phyloP scores from a whole-genome alignment of 2,888 invertebrate species.

The Anarsia innoxiella region DNA sequence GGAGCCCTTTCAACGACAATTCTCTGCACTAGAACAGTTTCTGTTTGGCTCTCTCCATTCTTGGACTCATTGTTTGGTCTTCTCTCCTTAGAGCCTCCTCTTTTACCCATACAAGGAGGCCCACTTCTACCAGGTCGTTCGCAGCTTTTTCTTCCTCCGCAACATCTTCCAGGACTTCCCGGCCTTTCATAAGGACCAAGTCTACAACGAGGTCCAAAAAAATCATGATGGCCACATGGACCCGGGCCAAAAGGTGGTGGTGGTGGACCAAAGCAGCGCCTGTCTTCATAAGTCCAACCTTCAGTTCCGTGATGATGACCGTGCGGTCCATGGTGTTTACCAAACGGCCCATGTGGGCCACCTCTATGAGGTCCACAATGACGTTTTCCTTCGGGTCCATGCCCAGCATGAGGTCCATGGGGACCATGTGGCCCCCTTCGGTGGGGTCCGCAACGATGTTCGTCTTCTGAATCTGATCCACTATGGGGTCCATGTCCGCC shows the following conservation, averaged over 20 bases:
- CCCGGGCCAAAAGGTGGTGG: no score
- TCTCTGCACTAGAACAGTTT: conserved; percentile 22
- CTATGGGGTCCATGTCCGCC: not conserved
- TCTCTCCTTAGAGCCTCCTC: not conserved
- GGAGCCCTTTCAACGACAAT: conserved; percentile 25
- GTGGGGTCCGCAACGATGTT: no score
- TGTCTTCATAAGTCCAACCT: not conserved
- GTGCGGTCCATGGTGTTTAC: conserved; percentile 9
- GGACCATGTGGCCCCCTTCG: not conserved
- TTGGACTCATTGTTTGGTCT: not conserved
- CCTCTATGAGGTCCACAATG: not conserved
- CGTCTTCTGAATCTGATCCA: not conserved
- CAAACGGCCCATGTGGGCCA: not conserved
- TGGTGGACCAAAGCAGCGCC: no score
- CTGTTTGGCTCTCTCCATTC: conserved; percentile 9
- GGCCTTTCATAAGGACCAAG: conserved; percentile 6
- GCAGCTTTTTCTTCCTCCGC: conserved; percentile 5
- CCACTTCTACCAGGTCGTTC: not conserved
- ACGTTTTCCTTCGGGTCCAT: not conserved
- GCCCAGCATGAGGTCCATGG: not conserved
- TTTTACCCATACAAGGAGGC: conserved; percentile 1
- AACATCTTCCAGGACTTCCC: not conserved
- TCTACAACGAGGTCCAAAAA: conserved; percentile 4
- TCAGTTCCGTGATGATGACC: not conserved
- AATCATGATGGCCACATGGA: no score